phyloP scores from a whole-genome alignment of 2,113 vertebrate genomes.

The Parus major region DNA sequence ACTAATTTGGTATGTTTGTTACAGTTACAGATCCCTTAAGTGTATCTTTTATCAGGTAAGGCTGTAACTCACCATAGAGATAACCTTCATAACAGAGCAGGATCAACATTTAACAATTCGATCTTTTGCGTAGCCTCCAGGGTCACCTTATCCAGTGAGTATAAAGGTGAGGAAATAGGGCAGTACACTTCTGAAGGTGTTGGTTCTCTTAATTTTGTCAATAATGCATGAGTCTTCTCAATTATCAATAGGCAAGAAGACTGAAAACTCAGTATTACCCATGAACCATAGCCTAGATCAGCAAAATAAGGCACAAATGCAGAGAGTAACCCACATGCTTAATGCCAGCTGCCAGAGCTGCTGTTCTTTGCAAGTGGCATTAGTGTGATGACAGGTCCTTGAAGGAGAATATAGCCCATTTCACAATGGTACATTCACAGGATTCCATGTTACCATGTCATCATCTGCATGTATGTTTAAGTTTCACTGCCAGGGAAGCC shows the following conservation, averaged over 20 bases:
- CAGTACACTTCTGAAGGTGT: background rate
- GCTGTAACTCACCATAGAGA: background rate
- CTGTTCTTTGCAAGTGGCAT: background rate
- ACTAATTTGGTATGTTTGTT: background rate
- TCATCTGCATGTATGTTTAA: background rate
- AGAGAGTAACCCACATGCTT: background rate
- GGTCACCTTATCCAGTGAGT: background rate
- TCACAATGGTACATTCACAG: background rate
- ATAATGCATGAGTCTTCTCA: background rate
- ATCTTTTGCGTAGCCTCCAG: background rate
- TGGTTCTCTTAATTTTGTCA: background rate
- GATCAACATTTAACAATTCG: background rate
- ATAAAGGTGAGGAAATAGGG: background rate
- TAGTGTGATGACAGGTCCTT: slow-evolving; percentile 11
- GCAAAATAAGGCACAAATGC: background rate
- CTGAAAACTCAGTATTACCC: background rate
- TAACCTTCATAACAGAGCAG: background rate
- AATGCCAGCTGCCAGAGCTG: background rate
- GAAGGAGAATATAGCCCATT: background rate
- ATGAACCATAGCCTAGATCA: background rate
- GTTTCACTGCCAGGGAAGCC: background rate
- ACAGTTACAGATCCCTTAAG: background rate
- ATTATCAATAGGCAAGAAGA: background rate
- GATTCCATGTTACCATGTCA: background rate
- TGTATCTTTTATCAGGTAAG: background rate